Percentiles rank a stretch among this genome's conserved stretches.
phyloP scores from a whole-genome alignment of 2,888 invertebrate species.

The Psylliodes chrysocephalus region DNA sequence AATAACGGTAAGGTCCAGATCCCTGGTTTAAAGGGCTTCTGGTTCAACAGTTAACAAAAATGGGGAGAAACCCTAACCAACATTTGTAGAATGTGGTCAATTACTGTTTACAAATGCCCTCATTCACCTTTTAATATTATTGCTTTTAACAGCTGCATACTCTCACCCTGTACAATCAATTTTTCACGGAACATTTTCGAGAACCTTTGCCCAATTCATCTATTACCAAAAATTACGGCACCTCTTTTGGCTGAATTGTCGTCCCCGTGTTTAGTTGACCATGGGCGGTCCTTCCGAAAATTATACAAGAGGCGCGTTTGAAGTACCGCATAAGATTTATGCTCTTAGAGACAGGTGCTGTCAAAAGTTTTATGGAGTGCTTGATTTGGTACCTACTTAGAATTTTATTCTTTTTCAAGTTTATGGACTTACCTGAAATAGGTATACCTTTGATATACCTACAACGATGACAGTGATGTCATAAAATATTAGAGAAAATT shows the following conservation, averaged over 20 bases:
- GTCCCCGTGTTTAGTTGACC: slow-evolving; percentile 36
- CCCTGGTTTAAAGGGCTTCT: too few species aligned
- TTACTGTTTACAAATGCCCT: neutral
- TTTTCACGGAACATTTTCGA: slow-evolving; percentile 7
- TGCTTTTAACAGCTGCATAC: slow-evolving; percentile 2
- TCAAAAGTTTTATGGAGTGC: slow-evolving; percentile 34
- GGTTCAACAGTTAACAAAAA: too few species aligned
- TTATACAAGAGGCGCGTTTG: slow-evolving; percentile 41
- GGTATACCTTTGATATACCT: neutral
- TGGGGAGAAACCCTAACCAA: too few species aligned
- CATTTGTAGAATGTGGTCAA: too few species aligned
- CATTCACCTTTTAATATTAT: neutral
- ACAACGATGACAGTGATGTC: slow-evolving; percentile 7
- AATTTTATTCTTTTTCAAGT: neutral
- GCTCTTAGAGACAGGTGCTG: slow-evolving; percentile 41
- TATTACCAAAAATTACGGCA: slow-evolving; percentile 9
- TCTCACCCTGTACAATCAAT: slow-evolving; percentile 21
- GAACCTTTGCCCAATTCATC: slow-evolving; percentile 10
- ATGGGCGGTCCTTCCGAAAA: slow-evolving; percentile 47
- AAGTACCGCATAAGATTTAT: slow-evolving; percentile 45
- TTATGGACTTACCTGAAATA: neutral
- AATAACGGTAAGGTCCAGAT: too few species aligned
- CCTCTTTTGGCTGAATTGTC: slow-evolving; percentile 37
- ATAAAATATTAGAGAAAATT: too few species aligned
- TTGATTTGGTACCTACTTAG: slow-evolving; percentile 23